Evolutionary conservation across 1,140 invertebrate genomes (phyloP).

Genomic region (Diuraphis noxia): DNA sequence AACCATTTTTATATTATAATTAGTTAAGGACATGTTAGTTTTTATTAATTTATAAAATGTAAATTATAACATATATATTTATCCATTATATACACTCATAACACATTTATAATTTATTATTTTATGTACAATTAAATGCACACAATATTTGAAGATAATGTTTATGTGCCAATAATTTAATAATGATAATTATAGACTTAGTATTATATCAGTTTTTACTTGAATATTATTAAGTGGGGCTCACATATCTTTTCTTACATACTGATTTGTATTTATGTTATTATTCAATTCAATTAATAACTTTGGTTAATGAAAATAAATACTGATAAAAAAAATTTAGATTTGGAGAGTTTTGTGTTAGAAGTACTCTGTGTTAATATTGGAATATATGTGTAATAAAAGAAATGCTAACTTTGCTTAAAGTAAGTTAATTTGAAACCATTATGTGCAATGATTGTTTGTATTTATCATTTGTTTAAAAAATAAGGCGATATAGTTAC

Average conservation of each 20-base stretch:
- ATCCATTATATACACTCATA: conserved; percentile 27
- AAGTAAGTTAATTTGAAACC: conserved; percentile 36
- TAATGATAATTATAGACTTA: conserved; percentile 25
- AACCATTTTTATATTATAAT: conserved; percentile 45
- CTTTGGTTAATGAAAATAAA: background rate
- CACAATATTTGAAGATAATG: conserved; percentile 19
- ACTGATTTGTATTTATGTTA: conserved; percentile 22
- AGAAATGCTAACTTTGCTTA: conserved; percentile 17
- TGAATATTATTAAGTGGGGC: conserved; percentile 32
- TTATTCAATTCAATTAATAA: too few relatives aligned
- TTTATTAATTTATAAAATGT: conserved; percentile 42
- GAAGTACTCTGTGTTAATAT: background rate
- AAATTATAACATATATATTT: conserved; percentile 18
- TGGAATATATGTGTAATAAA: conserved; percentile 19
- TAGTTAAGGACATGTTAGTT: conserved; percentile 27
- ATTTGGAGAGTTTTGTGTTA: background rate
- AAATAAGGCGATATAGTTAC: background rate
- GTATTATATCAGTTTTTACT: conserved; percentile 30
- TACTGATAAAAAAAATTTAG: background rate
- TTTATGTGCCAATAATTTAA: conserved; percentile 47
- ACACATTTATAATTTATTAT: conserved; percentile 35
- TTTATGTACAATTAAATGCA: conserved; percentile 31
- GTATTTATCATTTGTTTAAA: conserved; percentile 8
- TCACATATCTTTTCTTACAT: conserved; percentile 43
- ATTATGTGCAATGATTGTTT: conserved; percentile 48